These are phyloP conservation scores for Peromyscus eremicus DNA, from an alignment of 2,797 vertebrate genomes.

Conservation along the genomic window DNA sequence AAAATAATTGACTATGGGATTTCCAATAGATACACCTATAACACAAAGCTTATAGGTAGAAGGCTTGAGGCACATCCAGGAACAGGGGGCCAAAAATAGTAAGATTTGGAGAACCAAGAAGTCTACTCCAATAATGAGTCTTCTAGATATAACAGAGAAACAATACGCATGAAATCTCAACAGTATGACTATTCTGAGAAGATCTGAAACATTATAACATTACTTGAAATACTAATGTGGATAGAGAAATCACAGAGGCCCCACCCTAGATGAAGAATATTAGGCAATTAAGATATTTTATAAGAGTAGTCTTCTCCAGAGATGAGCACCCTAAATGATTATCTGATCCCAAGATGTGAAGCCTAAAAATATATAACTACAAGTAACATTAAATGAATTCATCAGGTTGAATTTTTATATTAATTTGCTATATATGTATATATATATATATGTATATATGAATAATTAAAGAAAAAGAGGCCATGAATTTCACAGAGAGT, in stretches of 20 bases:
- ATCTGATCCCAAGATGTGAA: background rate
- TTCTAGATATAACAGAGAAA: background rate
- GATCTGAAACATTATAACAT: background rate
- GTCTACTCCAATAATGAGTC: too few species aligned
- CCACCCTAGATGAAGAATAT: background rate
- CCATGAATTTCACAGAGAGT: background rate
- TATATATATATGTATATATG: background rate
- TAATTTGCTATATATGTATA: background rate
- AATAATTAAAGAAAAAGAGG: background rate
- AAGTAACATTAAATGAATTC: background rate
- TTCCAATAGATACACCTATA: background rate
- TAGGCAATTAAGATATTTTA: background rate
- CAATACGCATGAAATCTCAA: background rate
- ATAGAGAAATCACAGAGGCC: background rate
- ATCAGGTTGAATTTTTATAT: background rate
- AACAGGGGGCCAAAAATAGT: background rate
- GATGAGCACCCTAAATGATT: too few species aligned
- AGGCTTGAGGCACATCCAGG: background rate
- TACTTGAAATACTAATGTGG: background rate
- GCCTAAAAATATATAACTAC: background rate
- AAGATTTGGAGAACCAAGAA: background rate
- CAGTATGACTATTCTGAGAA: background rate
- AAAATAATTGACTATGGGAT: background rate
- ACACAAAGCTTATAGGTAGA: background rate
- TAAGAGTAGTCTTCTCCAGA: background rate